Evolutionary conservation across 2,888 invertebrate genomes (phyloP).

Genomic region (Luperina testacea): DNA sequence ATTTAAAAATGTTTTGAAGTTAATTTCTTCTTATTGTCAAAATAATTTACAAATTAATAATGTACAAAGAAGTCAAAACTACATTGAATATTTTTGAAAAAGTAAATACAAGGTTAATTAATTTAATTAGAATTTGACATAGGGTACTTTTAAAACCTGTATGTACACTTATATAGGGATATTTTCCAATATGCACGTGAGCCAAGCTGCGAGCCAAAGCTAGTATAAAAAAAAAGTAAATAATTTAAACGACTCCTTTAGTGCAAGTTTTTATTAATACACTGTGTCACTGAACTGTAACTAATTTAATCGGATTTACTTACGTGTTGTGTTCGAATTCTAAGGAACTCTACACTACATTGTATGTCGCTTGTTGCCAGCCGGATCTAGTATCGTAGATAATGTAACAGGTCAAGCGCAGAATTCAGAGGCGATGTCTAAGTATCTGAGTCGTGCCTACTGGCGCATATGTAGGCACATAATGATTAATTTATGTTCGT

Average conservation of each 20-base stretch:
- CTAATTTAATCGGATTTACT: not conserved
- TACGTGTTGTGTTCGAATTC: not conserved
- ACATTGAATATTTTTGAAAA: too few relatives aligned
- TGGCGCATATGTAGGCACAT: slow-evolving; percentile 11
- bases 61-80: too few relatives aligned
- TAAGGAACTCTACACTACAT: slow-evolving; percentile 67
- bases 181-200: not conserved
- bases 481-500: not conserved
- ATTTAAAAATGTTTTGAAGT: too few relatives aligned
- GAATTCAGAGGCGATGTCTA: slow-evolving; percentile 66
- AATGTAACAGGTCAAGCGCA: slow-evolving; percentile 74
- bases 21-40: too few relatives aligned
- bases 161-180: too few relatives aligned
- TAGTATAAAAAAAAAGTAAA: not conserved
- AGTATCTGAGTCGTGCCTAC: slow-evolving; percentile 39
- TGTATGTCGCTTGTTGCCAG: slow-evolving; percentile 73
- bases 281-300: not conserved
- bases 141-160: not conserved
- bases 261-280: not conserved
- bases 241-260: not conserved
- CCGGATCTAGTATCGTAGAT: slow-evolving; percentile 75
- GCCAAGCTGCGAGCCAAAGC: not conserved
- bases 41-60: too few relatives aligned
- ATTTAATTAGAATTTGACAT: too few relatives aligned
- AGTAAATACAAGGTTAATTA: too few relatives aligned